These are phyloP conservation scores for Pelochelys cantorii DNA, from an alignment of 2,797 vertebrate genomes.

Conservation along the genomic window DNA sequence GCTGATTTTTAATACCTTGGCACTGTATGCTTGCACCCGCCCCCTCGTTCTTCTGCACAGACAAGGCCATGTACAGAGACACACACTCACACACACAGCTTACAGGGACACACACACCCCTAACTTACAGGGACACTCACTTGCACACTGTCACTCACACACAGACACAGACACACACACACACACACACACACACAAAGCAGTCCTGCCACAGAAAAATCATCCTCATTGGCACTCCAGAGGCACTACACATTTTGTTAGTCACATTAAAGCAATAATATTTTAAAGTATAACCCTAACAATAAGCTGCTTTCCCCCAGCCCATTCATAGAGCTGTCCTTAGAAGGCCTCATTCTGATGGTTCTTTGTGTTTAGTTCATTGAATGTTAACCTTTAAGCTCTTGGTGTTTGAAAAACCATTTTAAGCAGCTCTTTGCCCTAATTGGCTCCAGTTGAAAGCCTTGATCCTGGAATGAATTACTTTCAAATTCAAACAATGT, in stretches of 20 bases:
- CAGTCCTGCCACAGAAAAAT: not conserved
- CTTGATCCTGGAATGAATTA: constrained; percentile 58
- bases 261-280: not conserved
- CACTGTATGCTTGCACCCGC: not conserved
- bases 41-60: not conserved
- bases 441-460: constrained; percentile 49
- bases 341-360: not conserved
- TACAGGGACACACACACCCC: not conserved
- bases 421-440: constrained; percentile 41
- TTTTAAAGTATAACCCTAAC: not conserved
- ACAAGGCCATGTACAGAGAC: not conserved
- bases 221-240: not conserved
- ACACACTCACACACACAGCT: not conserved
- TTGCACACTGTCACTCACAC: too few species aligned
- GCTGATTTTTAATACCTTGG: not conserved
- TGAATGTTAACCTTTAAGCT: constrained; percentile 15
- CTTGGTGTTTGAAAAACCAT: constrained; percentile 17
- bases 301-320: not conserved
- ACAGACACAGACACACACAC: not conserved
- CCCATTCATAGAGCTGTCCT: not conserved
- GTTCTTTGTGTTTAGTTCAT: not conserved
- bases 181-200: too few species aligned
- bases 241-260: not conserved
- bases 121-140: not conserved
- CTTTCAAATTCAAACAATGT: constrained; percentile 60